phyloP scores from a whole-genome alignment of 1,140 invertebrate species.

The Drosophila punjabiensis region DNA sequence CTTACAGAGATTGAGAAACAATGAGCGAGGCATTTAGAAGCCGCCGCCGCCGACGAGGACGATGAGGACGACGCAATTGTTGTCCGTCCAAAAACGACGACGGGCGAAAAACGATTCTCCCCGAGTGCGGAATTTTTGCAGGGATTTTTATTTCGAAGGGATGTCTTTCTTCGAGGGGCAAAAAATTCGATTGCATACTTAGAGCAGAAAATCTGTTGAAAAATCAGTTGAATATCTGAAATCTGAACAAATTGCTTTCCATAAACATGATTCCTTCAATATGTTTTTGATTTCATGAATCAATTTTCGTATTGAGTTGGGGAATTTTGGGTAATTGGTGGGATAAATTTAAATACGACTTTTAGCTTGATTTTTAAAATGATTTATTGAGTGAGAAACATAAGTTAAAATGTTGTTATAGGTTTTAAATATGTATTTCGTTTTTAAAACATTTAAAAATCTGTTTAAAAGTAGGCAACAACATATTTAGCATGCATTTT shows the following conservation, averaged over 20 bases:
- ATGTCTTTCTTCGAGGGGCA: background rate
- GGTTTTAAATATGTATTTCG: background rate
- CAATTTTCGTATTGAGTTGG: background rate
- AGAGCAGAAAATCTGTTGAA: slow-evolving; percentile 1
- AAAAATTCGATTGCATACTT: slow-evolving; percentile 24
- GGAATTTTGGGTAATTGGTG: background rate
- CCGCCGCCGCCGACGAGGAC: background rate
- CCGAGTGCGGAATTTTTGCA: slow-evolving; percentile 23
- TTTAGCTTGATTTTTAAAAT: background rate
- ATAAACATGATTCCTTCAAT: slow-evolving; percentile 16
- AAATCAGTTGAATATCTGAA: slow-evolving; percentile 26
- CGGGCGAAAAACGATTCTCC: background rate
- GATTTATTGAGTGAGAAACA: background rate
- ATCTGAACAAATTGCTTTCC: slow-evolving; percentile 19
- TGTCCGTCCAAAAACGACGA: slow-evolving; percentile 12
- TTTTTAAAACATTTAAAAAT: background rate
- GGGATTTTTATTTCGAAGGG: background rate
- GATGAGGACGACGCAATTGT: slow-evolving; percentile 18
- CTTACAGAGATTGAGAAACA: slow-evolving; percentile 52
- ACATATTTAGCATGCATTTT: no score
- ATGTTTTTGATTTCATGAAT: slow-evolving; percentile 22
- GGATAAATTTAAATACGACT: background rate
- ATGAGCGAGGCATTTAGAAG: slow-evolving; percentile 44
- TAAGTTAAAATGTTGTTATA: background rate
- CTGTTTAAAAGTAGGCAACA: background rate